Conservation (phyloP, 2,888 invertebrate species). For the Hipparchia semele region DNA sequence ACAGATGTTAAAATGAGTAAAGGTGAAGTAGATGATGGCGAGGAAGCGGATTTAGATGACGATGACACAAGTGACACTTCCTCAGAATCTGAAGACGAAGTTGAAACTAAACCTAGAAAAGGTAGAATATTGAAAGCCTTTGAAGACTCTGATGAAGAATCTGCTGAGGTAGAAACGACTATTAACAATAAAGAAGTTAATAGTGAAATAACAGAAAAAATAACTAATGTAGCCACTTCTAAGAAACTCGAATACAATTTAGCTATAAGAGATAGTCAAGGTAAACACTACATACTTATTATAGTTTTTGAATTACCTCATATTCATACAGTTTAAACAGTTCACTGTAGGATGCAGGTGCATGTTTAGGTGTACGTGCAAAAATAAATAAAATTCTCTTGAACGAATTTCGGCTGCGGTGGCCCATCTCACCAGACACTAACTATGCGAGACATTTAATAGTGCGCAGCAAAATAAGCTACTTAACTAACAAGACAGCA, state of each 20-base stretch:
- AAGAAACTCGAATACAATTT: slow-evolving; percentile 28
- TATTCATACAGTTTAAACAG: too few relatives aligned
- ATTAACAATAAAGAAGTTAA: slow-evolving; percentile 13
- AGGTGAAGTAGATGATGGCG: slow-evolving; percentile 51
- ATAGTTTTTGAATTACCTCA: too few relatives aligned
- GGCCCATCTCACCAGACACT: too few relatives aligned
- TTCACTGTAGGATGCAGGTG: too few relatives aligned
- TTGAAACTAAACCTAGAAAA: slow-evolving; percentile 57
- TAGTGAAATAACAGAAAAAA: slow-evolving; percentile 1
- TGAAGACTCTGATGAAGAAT: slow-evolving; percentile 77
- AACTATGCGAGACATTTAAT: too few relatives aligned
- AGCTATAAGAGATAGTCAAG: slow-evolving; percentile 56
- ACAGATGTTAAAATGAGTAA: slow-evolving; percentile 40
- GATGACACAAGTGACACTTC: slow-evolving; percentile 57
- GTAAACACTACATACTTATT: slow-evolving; percentile 44
- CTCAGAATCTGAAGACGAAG: slow-evolving; percentile 62
- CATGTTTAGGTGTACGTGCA: too few relatives aligned
- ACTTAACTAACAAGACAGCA: too few relatives aligned
- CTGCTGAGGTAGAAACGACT: slow-evolving; percentile 26
- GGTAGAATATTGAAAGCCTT: slow-evolving; percentile 76
- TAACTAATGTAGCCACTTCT: not conserved
- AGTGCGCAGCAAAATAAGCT: too few relatives aligned
- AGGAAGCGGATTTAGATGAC: slow-evolving; percentile 52
- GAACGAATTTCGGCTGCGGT: too few relatives aligned
- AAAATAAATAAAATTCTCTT: too few relatives aligned